These are phyloP conservation scores for Calephelis nemesis DNA, from an alignment of 1,140 invertebrate genomes.

Conservation along the genomic window DNA sequence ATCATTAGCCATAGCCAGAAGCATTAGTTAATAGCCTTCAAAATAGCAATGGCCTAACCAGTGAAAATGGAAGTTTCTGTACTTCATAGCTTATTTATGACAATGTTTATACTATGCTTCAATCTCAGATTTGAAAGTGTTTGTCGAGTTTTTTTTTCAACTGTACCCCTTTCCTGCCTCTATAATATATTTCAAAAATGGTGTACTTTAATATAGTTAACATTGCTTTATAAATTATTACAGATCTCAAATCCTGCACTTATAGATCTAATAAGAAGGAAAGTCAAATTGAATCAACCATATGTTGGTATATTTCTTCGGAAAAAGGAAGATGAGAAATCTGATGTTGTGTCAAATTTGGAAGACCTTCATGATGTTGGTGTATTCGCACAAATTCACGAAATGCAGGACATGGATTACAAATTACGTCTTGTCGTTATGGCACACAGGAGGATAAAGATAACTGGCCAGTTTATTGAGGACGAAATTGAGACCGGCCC, in stretches of 20 bases:
- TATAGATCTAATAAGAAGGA: constrained; percentile 94
- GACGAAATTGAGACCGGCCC: constrained; percentile 81
- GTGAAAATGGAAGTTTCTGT: too few species aligned
- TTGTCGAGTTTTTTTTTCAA: too few species aligned
- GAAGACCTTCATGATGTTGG: constrained; percentile 95
- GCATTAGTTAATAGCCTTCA: too few species aligned
- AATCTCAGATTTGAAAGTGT: too few species aligned
- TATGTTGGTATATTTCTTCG: constrained; percentile 99
- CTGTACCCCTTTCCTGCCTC: too few species aligned
- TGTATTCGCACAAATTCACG: constrained; percentile 98
- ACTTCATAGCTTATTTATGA: too few species aligned
- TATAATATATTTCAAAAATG: too few species aligned
- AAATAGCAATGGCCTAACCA: too few species aligned
- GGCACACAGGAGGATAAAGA: constrained; percentile 93
- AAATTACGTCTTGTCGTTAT: constrained; percentile 95
- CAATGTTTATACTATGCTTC: too few species aligned
- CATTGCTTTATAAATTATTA: constrained; percentile 47
- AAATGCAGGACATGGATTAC: constrained; percentile 97
- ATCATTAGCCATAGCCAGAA: too few species aligned
- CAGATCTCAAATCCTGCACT: constrained; percentile 92
- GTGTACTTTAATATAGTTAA: too few species aligned
- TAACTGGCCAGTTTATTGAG: constrained; percentile 88
- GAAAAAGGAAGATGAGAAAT: constrained; percentile 92
- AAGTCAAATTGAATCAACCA: constrained; percentile 97
- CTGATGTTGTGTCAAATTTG: constrained; percentile 92